Percentiles rank a stretch among this genome's conserved stretches.
Evolutionary conservation across 2,797 vertebrate genomes (phyloP).

Genomic region (Momotus momota): DNA sequence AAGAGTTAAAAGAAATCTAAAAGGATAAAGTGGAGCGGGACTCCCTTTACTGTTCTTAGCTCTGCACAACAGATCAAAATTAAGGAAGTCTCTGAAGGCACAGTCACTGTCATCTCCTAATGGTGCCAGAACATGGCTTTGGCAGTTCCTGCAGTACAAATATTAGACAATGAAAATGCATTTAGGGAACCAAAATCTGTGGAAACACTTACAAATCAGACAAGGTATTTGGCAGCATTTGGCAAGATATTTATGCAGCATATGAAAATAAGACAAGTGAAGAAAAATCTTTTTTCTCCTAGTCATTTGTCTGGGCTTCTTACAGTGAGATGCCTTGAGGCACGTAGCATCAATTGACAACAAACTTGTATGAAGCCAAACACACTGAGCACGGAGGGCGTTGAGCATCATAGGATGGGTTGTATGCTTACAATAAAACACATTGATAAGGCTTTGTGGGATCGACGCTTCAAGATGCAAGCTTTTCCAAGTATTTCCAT

Average conservation of each 20-base stretch:
- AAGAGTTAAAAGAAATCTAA: not conserved
- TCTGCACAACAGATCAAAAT: not conserved
- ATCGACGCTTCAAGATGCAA: not conserved
- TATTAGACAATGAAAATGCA: not conserved
- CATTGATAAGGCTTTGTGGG: not conserved
- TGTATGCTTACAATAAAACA: not conserved
- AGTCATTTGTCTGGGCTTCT: not conserved
- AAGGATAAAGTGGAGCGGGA: not conserved
- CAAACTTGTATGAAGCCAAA: not conserved
- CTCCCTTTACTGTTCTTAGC: not conserved
- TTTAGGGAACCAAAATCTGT: not conserved
- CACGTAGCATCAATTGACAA: not conserved
- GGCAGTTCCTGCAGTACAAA: not conserved
- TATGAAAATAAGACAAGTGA: not conserved
- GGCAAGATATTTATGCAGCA: not conserved
- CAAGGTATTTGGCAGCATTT: not conserved
- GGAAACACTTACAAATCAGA: not conserved
- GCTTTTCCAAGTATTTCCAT: not conserved
- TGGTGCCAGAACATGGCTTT: not conserved
- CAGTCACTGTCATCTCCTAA: not conserved
- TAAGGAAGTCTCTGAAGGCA: not conserved
- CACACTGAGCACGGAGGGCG: rapidly evolving
- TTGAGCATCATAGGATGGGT: not conserved
- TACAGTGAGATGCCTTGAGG: not conserved
- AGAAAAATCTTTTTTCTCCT: not conserved